phyloP scores from a whole-genome alignment of 2,888 invertebrate species.

The Tromatobia lineatoria region DNA sequence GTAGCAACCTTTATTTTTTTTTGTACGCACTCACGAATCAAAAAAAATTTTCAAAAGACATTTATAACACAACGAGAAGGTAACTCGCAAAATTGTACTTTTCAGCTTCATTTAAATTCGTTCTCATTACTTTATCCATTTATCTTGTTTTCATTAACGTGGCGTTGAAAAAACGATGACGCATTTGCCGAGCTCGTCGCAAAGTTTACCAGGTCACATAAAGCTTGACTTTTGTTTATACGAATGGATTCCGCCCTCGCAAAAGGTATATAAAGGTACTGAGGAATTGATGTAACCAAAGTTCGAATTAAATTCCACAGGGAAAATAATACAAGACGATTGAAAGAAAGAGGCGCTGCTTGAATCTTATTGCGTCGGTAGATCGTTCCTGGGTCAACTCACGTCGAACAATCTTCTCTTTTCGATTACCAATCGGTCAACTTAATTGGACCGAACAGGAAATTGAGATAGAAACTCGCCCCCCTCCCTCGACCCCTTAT shows the following conservation, averaged over 20 bases:
- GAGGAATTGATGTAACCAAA: conserved; percentile 2
- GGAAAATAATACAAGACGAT: conserved; percentile 15
- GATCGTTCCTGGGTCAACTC: conserved; percentile 18
- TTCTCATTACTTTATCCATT: too few species aligned
- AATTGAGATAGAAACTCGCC: conserved; percentile 29
- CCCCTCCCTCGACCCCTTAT: neutral
- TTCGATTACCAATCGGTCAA: conserved; percentile 41
- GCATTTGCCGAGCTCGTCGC: neutral
- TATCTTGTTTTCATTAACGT: too few species aligned
- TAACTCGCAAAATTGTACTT: too few species aligned
- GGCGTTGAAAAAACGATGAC: neutral
- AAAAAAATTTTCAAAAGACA: too few species aligned
- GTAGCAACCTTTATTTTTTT: too few species aligned
- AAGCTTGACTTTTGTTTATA: neutral
- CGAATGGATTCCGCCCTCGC: neutral
- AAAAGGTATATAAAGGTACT: neutral
- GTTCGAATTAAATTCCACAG: conserved; percentile 6
- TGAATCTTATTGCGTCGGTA: neutral
- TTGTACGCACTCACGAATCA: too few species aligned
- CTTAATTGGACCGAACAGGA: conserved; percentile 30
- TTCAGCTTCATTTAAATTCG: too few species aligned
- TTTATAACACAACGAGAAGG: too few species aligned
- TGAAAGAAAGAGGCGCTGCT: neutral
- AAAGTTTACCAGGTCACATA: neutral
- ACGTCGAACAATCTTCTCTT: conserved; percentile 23